Conservation (phyloP, 1,140 invertebrate genomes). For the Spodoptera litura region DNA sequence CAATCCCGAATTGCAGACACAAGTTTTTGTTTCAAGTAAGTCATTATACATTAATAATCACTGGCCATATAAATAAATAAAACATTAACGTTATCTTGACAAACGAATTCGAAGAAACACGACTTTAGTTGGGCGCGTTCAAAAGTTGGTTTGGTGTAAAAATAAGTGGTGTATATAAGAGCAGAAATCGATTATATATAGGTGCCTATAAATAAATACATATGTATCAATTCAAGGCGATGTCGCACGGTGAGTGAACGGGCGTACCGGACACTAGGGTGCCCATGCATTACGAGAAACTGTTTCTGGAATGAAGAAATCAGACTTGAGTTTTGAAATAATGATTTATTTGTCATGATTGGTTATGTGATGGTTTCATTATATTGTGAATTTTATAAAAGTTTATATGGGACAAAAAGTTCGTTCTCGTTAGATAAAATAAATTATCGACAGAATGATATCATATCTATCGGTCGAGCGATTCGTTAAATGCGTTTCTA, state of each 20-base stretch:
- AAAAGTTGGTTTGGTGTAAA: constrained; percentile 14
- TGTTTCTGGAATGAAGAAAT: background rate
- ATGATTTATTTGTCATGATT: too few species aligned
- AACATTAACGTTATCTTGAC: constrained; percentile 17
- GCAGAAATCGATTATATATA: constrained; percentile 38
- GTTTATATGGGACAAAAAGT: too few species aligned
- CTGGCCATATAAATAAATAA: background rate
- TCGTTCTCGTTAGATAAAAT: too few species aligned
- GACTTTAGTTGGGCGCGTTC: constrained; percentile 1
- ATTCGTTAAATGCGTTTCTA: constrained; percentile 7
- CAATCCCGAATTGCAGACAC: too few species aligned
- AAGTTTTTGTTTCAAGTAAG: too few species aligned
- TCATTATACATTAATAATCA: too few species aligned
- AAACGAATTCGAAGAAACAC: constrained; percentile 17
- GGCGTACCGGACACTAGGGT: constrained; percentile 48
- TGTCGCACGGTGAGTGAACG: constrained; percentile 78
- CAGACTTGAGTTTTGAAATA: background rate
- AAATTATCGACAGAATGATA: too few species aligned
- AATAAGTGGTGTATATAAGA: constrained; percentile 26
- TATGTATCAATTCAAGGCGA: constrained; percentile 64
- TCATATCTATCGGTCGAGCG: too few species aligned
- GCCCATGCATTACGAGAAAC: constrained; percentile 7
- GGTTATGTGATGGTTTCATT: too few species aligned
- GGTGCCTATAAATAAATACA: constrained; percentile 49
- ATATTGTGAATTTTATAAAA: too few species aligned